Conservation (phyloP, 2,797 vertebrate genomes). For the Acanthis flammea region DNA sequence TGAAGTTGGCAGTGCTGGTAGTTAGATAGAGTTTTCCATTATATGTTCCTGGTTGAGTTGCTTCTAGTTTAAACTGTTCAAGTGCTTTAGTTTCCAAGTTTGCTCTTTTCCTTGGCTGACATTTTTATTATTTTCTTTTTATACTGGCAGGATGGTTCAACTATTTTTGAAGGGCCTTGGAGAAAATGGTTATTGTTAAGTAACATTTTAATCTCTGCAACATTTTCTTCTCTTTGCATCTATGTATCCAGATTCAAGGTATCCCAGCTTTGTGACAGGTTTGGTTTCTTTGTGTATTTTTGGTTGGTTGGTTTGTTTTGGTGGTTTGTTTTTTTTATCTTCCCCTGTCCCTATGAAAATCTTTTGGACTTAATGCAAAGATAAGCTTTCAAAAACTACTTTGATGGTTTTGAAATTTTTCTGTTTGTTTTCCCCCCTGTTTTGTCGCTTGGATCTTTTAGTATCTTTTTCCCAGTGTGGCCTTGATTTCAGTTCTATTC, state of each 20-base stretch:
- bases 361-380: not conserved
- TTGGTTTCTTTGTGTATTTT: not conserved
- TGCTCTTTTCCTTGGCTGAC: not conserved
- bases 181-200: not conserved
- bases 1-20: not conserved
- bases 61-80: not conserved
- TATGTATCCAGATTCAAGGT: not conserved
- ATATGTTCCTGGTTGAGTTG: not conserved
- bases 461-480: not conserved
- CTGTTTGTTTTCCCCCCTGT: not conserved
- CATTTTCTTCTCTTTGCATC: not conserved
- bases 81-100: not conserved
- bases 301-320: not conserved
- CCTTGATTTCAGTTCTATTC: constrained; percentile 8
- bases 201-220: not conserved
- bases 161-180: not conserved
- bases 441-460: not conserved
- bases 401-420: not conserved
- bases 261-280: not conserved
- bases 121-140: not conserved
- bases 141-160: not conserved
- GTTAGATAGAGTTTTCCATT: not conserved
- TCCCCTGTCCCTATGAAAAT: not conserved
- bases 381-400: constrained; percentile 7
- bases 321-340: not conserved